Percentiles rank a stretch among this genome's conserved stretches.
phyloP scores from a whole-genome alignment of 2,888 invertebrate genomes.

The Entomobrya multifasciata region DNA sequence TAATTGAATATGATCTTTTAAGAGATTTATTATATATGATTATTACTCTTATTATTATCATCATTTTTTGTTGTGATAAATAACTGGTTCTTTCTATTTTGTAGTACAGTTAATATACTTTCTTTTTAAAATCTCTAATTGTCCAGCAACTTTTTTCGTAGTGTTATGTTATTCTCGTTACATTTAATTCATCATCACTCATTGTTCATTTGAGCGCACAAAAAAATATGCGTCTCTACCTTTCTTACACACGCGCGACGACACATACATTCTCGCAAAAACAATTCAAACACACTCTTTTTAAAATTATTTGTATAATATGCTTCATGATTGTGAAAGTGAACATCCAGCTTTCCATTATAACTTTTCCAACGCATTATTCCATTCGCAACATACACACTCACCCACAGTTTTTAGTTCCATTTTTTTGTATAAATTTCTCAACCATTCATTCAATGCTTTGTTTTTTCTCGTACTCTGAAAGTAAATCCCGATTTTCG shows the following conservation, averaged over 20 bases:
- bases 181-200: constrained; percentile 30
- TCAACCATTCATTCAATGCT: background rate
- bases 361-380: background rate
- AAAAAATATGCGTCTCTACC: constrained; percentile 37
- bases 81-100: constrained; percentile 74
- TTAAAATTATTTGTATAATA: constrained; percentile 18
- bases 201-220: constrained; percentile 8
- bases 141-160: constrained; percentile 69
- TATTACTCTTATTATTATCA: constrained; percentile 66
- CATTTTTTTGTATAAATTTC: constrained; percentile 20
- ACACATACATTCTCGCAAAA: constrained; percentile 39
- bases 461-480: background rate
- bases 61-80: constrained; percentile 72
- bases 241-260: constrained; percentile 37
- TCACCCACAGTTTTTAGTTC: constrained; percentile 19
- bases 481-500: constrained; percentile 23
- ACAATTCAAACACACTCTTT: background rate
- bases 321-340: constrained; percentile 61
- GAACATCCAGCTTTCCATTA: constrained; percentile 30
- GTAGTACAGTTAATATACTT: constrained; percentile 63
- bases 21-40: constrained; percentile 67
- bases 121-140: constrained; percentile 74
- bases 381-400: background rate
- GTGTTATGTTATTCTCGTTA: constrained; percentile 58
- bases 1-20: constrained; percentile 64